Evolutionary conservation across 2,113 vertebrate genomes (phyloP), one percentile per base, ranked within the genome.

Genomic region (Macaca mulatta): DNA sequence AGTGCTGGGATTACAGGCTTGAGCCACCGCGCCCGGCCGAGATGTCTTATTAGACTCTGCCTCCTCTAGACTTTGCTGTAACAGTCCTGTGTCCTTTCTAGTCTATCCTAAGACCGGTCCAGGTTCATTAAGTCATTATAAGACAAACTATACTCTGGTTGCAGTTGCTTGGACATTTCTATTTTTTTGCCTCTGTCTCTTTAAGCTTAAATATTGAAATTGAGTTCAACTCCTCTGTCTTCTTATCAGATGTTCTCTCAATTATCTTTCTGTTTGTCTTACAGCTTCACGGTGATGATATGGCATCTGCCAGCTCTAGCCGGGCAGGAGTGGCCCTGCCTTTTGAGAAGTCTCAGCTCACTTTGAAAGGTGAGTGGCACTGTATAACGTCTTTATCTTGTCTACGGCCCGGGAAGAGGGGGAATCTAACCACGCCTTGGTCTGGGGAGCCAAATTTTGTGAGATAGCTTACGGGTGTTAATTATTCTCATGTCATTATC

Each of bases 241-340:
- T 95, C 59, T 84, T 74, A 20, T 18, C 43, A 61, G 81, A 74
- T 91, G 32, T 97, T 30, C 55, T 96, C 52, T 88, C 55, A 96
- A 74, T 8, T n/a, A 55, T 0, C 27, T 57, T 22, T 97, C 12
- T 98, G 74, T 98, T 93, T 98, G 74, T 96, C 48, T 98, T 99
- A n/a, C 98, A 99, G 99, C 97, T 98, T 3, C 5, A 98, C 98
- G 97, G 99, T 99, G 98, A 99, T 99, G 99, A 98, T 98, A 99
- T 99, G 99, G 99, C 99, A 89, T 98, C 99, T 98, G 99, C 99
- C 96, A 98, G 99, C 80, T 98, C 99, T 98, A 99, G 98, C 98
- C 99, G 99, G 99, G 97, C 99, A 97, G 99, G 99, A 89, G 97
- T 98, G 13, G 98, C 97, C 97, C 99, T 91, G 59, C 98, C 98